Percentiles rank a stretch among this genome's conserved stretches.
These are phyloP conservation scores for Orthosia incerta DNA, from an alignment of 2,888 invertebrate genomes.

Conservation along the genomic window DNA sequence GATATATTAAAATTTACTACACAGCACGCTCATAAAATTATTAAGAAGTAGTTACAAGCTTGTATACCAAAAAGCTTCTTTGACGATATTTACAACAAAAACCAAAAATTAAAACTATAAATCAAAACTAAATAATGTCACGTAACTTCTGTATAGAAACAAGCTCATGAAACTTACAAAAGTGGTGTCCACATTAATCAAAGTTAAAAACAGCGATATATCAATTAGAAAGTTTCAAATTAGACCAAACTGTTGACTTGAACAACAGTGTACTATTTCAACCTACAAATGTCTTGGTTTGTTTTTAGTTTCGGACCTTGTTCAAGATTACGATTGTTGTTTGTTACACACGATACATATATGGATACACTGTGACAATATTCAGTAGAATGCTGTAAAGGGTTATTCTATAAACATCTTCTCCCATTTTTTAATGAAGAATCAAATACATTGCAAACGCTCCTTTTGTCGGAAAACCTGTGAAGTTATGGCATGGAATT, in stretches of 20 bases:
- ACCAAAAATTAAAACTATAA: not conserved
- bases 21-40: not conserved
- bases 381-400: too few species aligned
- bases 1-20: not conserved
- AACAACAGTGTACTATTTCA: slow-evolving; percentile 7
- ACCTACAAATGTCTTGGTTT: slow-evolving; percentile 1
- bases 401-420: too few species aligned
- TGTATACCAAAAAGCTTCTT: not conserved
- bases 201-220: slow-evolving; percentile 54
- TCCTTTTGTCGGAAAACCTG: too few species aligned
- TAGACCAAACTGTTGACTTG: slow-evolving; percentile 9
- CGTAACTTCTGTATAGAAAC: slow-evolving; percentile 4
- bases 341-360: too few species aligned
- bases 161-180: slow-evolving; percentile 10
- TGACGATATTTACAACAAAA: not conserved
- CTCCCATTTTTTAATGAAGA: too few species aligned
- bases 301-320: not conserved
- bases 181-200: slow-evolving; percentile 43
- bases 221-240: slow-evolving; percentile 48
- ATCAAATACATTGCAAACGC: too few species aligned
- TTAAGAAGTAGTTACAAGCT: not conserved
- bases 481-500: too few species aligned
- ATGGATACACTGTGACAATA: too few species aligned
- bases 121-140: slow-evolving; percentile 21
- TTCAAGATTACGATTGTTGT: too few species aligned